These are phyloP conservation scores for Pseudomugil gertrudae DNA, from an alignment of 2,797 vertebrate genomes.

Conservation along the genomic window DNA sequence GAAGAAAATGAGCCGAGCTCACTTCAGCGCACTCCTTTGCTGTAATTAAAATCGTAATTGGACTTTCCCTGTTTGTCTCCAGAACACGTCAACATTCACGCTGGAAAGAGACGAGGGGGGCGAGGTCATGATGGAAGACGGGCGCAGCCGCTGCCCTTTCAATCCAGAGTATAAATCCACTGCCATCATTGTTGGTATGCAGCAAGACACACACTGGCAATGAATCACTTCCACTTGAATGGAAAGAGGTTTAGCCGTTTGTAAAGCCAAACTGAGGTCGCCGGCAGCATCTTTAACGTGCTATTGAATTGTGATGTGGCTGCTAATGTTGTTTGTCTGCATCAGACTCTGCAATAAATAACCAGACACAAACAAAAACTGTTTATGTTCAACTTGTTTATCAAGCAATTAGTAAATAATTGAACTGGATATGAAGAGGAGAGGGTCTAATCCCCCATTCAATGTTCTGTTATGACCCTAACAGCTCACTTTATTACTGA, in stretches of 20 bases:
- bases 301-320: slow-evolving; percentile 54
- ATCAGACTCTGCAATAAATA: slow-evolving; percentile 43
- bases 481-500: slow-evolving; percentile 9
- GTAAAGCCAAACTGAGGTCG: slow-evolving; percentile 27
- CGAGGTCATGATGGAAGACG: slow-evolving; percentile 86
- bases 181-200: slow-evolving; percentile 91
- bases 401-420: slow-evolving; percentile 62
- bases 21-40: slow-evolving; percentile 30
- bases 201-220: neutral
- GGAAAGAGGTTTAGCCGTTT: slow-evolving; percentile 23
- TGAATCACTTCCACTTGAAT: slow-evolving; percentile 7
- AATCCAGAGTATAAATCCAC: slow-evolving; percentile 94
- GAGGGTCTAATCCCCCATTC: slow-evolving; percentile 38
- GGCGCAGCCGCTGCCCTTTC: slow-evolving; percentile 92
- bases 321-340: slow-evolving; percentile 50
- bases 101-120: slow-evolving; percentile 81
- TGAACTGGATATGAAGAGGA: slow-evolving; percentile 40
- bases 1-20: slow-evolving; percentile 29
- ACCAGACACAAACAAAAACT: slow-evolving; percentile 37
- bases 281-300: slow-evolving; percentile 40
- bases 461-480: slow-evolving; percentile 16
- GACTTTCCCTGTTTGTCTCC: slow-evolving; percentile 49
- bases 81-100: slow-evolving; percentile 87
- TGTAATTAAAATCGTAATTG: slow-evolving; percentile 43
- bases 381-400: slow-evolving; percentile 55